These are phyloP conservation scores for Idaea aversata DNA, from an alignment of 2,888 invertebrate genomes.

Conservation along the genomic window DNA sequence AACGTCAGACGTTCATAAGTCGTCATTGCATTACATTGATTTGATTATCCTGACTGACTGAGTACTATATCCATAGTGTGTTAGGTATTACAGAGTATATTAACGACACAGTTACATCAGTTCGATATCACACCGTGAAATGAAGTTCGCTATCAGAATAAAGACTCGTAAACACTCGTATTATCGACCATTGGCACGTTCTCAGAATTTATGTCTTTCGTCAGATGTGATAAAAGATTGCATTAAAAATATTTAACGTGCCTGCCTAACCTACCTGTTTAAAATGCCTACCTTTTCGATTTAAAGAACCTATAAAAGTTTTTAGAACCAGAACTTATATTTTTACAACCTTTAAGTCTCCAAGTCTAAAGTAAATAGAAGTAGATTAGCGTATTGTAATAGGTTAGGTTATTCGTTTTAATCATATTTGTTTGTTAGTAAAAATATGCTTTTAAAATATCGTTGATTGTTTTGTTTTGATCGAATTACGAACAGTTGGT, in stretches of 20 bases:
- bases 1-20: too few relatives aligned
- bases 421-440: neutral
- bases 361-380: neutral
- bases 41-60: too few relatives aligned
- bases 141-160: neutral
- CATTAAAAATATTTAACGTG: neutral
- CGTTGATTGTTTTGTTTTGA: neutral
- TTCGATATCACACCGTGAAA: constrained; percentile 1
- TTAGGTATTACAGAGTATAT: neutral
- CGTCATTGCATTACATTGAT: too few relatives aligned
- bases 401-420: neutral
- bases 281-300: neutral
- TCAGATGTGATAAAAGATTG: constrained; percentile 17
- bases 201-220: constrained; percentile 13
- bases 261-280: neutral
- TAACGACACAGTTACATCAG: neutral
- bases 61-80: too few relatives aligned
- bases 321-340: neutral
- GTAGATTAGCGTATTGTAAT: neutral
- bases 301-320: neutral
- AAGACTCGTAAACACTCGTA: constrained; percentile 1
- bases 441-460: neutral
- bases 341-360: neutral
- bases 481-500: too few relatives aligned
- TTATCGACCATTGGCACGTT: constrained; percentile 6